Conservation (phyloP, 2,888 invertebrate genomes). For the Melipona bicolor region DNA sequence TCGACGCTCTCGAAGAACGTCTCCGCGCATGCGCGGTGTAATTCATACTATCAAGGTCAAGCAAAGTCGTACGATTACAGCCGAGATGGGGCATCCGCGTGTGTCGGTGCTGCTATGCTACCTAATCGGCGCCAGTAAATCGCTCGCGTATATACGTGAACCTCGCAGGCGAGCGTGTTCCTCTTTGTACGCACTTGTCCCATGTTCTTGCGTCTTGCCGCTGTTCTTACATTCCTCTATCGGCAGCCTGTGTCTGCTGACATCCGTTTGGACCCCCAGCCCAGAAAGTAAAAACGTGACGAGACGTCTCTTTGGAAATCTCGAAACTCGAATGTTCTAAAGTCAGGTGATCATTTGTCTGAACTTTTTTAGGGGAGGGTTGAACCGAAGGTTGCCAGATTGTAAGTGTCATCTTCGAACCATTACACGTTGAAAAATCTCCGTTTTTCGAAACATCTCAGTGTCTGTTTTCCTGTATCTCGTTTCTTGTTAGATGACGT, state of each 20-base stretch:
- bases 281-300: too few species aligned
- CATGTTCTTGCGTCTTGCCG: not conserved
- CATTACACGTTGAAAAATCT: too few species aligned
- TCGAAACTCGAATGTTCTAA: too few species aligned
- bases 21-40: conserved; percentile 77
- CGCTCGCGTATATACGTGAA: not conserved
- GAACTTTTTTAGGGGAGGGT: too few species aligned
- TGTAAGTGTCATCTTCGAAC: too few species aligned
- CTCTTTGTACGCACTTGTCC: not conserved
- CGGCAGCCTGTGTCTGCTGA: not conserved
- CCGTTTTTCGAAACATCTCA: too few species aligned
- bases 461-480: too few species aligned
- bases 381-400: too few species aligned
- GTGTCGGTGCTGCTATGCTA: conserved; percentile 31
- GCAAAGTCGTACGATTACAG: conserved; percentile 72
- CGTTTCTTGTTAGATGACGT: too few species aligned
- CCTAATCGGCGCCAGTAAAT: conserved; percentile 57
- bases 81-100: conserved; percentile 47
- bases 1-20: conserved; percentile 77
- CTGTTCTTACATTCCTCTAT: not conserved
- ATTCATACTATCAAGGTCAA: conserved; percentile 69
- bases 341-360: too few species aligned
- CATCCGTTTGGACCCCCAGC: too few species aligned
- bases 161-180: not conserved
- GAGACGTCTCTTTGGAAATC: too few species aligned